Percentiles rank a stretch among this genome's conserved stretches.
These are phyloP conservation scores for Platichthys stellatus DNA, from an alignment of 2,113 vertebrate genomes.

Conservation along the genomic window DNA sequence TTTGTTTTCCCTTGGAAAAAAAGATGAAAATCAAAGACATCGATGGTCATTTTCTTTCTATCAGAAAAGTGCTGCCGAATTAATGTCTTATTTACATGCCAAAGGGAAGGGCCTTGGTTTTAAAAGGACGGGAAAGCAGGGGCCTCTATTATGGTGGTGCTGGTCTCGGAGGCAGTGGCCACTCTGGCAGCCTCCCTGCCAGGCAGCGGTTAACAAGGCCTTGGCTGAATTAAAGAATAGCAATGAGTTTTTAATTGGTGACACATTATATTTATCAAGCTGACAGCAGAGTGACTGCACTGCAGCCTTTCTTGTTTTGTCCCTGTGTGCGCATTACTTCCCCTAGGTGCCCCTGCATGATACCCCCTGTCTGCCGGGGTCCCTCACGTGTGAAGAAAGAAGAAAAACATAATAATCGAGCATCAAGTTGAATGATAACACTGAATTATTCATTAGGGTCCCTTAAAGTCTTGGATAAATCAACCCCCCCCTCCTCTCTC, in stretches of 20 bases:
- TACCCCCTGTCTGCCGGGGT: slow-evolving; percentile 75
- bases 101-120: slow-evolving; percentile 83
- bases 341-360: slow-evolving; percentile 82
- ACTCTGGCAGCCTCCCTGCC: slow-evolving; percentile 83
- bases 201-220: slow-evolving; percentile 90
- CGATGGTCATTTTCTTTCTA: slow-evolving; percentile 91
- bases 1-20: slow-evolving; percentile 84
- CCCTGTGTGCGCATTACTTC: slow-evolving; percentile 85
- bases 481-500: slow-evolving; percentile 66
- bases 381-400: slow-evolving; percentile 85
- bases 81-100: slow-evolving; percentile 97
- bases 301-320: slow-evolving; percentile 86
- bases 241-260: slow-evolving; percentile 96
- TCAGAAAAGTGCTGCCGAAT: slow-evolving; percentile 85
- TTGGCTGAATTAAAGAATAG: slow-evolving; percentile 87
- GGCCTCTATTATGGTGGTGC: slow-evolving; percentile 83
- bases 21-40: slow-evolving; percentile 91
- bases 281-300: slow-evolving; percentile 87
- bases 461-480: slow-evolving; percentile 85
- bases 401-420: slow-evolving; percentile 86
- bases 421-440: slow-evolving; percentile 89
- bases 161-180: slow-evolving; percentile 81
- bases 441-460: slow-evolving; percentile 94
- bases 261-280: slow-evolving; percentile 97
- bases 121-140: slow-evolving; percentile 87